These are phyloP conservation scores for Phymanthus crucifer DNA, from an alignment of 92 coral and sea anemone species.

Conservation along the genomic window DNA sequence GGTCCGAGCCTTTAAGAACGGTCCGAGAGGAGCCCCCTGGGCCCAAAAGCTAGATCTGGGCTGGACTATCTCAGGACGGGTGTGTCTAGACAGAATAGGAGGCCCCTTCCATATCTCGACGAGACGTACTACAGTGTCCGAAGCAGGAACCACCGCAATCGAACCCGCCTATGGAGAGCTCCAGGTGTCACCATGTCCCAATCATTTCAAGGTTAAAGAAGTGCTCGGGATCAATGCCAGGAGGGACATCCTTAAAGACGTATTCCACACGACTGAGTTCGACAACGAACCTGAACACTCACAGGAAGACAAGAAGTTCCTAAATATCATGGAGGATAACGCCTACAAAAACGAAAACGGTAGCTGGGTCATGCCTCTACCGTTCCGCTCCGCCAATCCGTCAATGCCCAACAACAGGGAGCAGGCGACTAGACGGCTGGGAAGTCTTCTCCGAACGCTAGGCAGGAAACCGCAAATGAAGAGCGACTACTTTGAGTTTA, in stretches of 20 bases:
- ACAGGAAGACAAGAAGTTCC: slow-evolving; percentile 31
- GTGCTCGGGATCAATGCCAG: not conserved
- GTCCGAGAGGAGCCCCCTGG: slow-evolving; percentile 48
- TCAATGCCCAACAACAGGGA: slow-evolving; percentile 42
- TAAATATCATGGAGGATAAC: slow-evolving; percentile 26
- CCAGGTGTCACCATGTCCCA: slow-evolving; percentile 36
- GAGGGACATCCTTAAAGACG: not conserved
- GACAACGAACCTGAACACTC: slow-evolving; percentile 35
- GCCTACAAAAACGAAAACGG: slow-evolving; percentile 31
- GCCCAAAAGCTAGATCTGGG: slow-evolving; percentile 30
- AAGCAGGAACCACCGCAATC: not conserved
- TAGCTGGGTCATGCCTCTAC: slow-evolving; percentile 50
- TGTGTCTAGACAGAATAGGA: slow-evolving; percentile 41
- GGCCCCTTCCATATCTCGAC: slow-evolving; percentile 31
- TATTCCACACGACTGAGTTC: slow-evolving; percentile 25
- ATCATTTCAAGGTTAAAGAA: slow-evolving; percentile 34
- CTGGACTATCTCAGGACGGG: slow-evolving; percentile 47
- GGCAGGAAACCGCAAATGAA: slow-evolving; percentile 39
- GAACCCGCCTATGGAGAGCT: not conserved
- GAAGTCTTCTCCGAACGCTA: slow-evolving; percentile 38
- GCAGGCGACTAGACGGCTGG: slow-evolving; percentile 35
- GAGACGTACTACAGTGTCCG: slow-evolving; percentile 15
- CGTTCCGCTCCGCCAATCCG: slow-evolving; percentile 21
- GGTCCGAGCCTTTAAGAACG: slow-evolving; percentile 48
- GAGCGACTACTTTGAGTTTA: slow-evolving; percentile 23